Evolutionary conservation across 2,888 invertebrate genomes (phyloP), one percentile per base, ranked within the genome.

Genomic region (Trilocha varians): DNA sequence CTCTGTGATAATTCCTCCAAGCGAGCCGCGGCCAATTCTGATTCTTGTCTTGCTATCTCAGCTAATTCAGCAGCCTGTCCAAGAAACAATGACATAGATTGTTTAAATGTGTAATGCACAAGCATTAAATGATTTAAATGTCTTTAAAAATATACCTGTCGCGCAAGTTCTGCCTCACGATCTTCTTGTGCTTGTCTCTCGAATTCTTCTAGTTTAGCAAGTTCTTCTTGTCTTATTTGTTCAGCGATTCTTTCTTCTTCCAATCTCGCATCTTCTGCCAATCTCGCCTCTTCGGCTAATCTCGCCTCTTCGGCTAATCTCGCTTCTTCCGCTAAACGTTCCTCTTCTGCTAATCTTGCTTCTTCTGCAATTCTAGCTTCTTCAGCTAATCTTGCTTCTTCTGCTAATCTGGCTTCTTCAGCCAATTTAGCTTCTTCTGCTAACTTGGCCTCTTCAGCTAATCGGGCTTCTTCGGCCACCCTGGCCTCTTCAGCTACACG

Each of bases 11-110:
- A 73, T 59, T 89, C 89, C 54, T 88, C 88, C 33, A 88, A 82
- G n/a, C 88, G 87, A 8, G 87, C 83, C 46, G 89, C 89, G 14
- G 88, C 87, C 44, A 89, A 67, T 58, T 87, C 87, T 1, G 88
- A 90, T 59, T 87, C 87, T 73, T 78, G 88, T 68, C 78, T 84
- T 4, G 89, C 89, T 34, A 89, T 87, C 66, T 91, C 91, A 0
- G 90, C 90, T 56, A 91, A 69, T 71, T 91, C 91, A 37, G 89
- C 91, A 48, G 91, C 91, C 87, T 89, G 74, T 3, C 52, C 50
- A 47, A 8, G n/a, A 38, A 36, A 14, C 38, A 36, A 36, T 32
- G 25, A 9, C 2, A 25, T 25, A 25, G 2, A 18, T 18, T 18
- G 18, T 25, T 25, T 11, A 5, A 25, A 25, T 9, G 1, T 3